Conservation (phyloP, 2,113 vertebrate genomes). For the Bos taurus region DNA sequence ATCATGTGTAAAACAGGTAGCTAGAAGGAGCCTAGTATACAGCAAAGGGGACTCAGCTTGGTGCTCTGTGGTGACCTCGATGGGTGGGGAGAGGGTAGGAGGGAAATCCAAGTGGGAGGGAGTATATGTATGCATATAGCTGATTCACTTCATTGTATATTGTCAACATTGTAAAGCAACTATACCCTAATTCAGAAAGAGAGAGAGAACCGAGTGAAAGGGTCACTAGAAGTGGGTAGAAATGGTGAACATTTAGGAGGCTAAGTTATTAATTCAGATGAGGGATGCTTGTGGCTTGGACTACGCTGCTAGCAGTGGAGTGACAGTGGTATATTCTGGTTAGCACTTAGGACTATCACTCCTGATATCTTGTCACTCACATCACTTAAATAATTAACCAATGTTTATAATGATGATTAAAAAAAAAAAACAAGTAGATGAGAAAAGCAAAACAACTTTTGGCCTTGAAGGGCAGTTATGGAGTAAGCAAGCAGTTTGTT, state of each 20-base stretch:
- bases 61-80: background rate
- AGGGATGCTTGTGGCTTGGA: background rate
- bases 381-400: background rate
- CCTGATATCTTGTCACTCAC: background rate
- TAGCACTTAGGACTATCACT: background rate
- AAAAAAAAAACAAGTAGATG: background rate
- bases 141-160: background rate
- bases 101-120: background rate
- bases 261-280: background rate
- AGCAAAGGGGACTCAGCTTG: background rate
- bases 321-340: background rate
- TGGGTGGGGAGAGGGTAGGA: background rate
- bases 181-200: background rate
- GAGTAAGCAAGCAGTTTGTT: background rate
- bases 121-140: background rate
- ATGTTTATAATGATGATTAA: background rate
- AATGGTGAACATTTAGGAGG: background rate
- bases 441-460: background rate
- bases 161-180: background rate
- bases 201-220: background rate
- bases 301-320: too few species aligned
- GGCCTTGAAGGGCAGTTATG: background rate
- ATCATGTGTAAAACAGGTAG: background rate
- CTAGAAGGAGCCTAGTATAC: background rate
- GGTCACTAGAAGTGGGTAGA: background rate